These are phyloP conservation scores for Sorex fumeus DNA, from an alignment of 2,113 vertebrate genomes.

Conservation along the genomic window DNA sequence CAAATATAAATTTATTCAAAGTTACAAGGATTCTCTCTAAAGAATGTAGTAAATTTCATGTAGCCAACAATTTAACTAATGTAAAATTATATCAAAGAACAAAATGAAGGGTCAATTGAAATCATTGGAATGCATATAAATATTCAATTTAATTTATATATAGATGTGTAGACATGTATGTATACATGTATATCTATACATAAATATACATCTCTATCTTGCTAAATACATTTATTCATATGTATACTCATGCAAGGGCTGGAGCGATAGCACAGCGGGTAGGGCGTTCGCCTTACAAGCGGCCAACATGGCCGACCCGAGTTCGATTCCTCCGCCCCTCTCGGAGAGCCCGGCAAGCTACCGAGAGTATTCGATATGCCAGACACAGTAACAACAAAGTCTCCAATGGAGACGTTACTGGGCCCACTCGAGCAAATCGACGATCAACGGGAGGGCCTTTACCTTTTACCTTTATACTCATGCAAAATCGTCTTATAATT, in stretches of 20 bases:
- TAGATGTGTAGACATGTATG: neutral
- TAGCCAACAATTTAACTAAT: neutral
- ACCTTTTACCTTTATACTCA: too few species aligned
- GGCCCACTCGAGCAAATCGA: too few species aligned
- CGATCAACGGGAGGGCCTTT: too few species aligned
- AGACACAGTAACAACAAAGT: too few species aligned
- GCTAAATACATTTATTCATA: neutral
- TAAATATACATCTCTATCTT: neutral
- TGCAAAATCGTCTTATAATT: neutral
- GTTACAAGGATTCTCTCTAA: neutral
- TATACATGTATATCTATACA: neutral
- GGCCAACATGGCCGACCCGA: too few species aligned
- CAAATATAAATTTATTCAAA: neutral
- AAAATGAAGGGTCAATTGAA: neutral
- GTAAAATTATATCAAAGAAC: neutral
- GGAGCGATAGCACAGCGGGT: too few species aligned
- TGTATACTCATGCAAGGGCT: neutral
- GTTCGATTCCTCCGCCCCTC: too few species aligned
- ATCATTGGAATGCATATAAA: conserved; percentile 16
- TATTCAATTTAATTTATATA: neutral
- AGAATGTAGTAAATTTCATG: neutral
- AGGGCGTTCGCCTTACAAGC: too few species aligned
- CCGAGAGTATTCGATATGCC: too few species aligned
- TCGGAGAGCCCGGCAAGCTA: too few species aligned
- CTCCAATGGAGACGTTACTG: too few species aligned